Conservation (phyloP, 2,888 invertebrate species). For the Temnothorax rugatulus region DNA sequence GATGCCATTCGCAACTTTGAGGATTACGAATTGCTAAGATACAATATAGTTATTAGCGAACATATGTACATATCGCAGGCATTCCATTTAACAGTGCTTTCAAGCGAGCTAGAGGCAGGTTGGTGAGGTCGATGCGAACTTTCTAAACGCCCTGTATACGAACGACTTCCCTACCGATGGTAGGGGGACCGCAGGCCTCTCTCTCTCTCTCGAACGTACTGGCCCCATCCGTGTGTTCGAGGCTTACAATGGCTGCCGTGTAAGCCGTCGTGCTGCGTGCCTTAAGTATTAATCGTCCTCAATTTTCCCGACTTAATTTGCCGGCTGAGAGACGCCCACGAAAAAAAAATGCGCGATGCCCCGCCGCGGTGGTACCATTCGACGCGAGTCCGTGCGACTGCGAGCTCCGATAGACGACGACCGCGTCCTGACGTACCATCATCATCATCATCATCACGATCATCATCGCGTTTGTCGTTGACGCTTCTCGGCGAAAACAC, state of each 20-base stretch:
- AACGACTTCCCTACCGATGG: slow-evolving; percentile 45
- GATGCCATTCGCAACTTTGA: neutral
- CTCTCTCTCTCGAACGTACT: slow-evolving; percentile 67
- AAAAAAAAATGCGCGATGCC: slow-evolving; percentile 69
- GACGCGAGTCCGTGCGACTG: slow-evolving; percentile 62
- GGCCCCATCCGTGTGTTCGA: slow-evolving; percentile 66
- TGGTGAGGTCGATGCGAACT: slow-evolving; percentile 23
- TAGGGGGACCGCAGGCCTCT: slow-evolving; percentile 58
- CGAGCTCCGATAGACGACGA: slow-evolving; percentile 44
- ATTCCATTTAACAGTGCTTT: neutral
- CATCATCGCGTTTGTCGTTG: slow-evolving; percentile 36
- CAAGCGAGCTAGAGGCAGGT: neutral
- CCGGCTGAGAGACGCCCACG: slow-evolving; percentile 68
- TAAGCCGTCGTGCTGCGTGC: slow-evolving; percentile 75
- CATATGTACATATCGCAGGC: neutral
- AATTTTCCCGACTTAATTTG: slow-evolving; percentile 75
- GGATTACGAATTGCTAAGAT: neutral
- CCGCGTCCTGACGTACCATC: slow-evolving; percentile 8
- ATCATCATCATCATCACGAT: slow-evolving; percentile 23
- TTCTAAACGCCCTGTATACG: slow-evolving; percentile 60
- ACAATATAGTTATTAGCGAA: neutral
- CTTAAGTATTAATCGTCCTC: slow-evolving; percentile 78
- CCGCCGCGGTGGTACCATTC: slow-evolving; percentile 66
- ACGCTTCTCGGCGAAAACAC: slow-evolving; percentile 43
- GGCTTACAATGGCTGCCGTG: slow-evolving; percentile 82